A percentile compares a stretch with the other conserved stretches of the same genome.
Conservation (phyloP, 1,140 invertebrate genomes). For the Panulirus ornatus region DNA sequence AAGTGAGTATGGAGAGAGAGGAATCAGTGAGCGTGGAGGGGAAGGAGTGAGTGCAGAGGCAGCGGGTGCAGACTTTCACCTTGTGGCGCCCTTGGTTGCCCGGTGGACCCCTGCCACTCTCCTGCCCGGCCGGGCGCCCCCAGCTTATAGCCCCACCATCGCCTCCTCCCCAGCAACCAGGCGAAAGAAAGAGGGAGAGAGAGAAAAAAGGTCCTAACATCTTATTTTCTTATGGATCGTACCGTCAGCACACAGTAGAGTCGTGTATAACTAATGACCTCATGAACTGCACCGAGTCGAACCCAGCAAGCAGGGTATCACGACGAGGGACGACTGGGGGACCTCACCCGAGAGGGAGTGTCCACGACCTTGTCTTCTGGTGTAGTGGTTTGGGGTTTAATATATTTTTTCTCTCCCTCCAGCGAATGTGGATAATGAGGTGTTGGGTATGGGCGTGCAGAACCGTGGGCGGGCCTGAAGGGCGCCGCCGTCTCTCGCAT, state of each 20-base stretch:
- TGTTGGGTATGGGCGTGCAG: not conserved
- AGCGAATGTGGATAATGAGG: too few species aligned
- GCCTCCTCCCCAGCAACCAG: not conserved
- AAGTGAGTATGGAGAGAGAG: not conserved
- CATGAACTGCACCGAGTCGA: too few species aligned
- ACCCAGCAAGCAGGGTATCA: too few species aligned
- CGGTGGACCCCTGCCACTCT: not conserved
- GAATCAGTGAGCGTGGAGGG: not conserved
- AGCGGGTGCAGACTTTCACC: slow-evolving; percentile 1
- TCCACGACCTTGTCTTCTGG: too few species aligned
- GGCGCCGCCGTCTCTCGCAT: not conserved
- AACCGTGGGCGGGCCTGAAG: not conserved
- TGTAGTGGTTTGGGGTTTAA: too few species aligned
- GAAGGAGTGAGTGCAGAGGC: not conserved
- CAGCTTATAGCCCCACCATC: not conserved
- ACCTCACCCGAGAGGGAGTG: not conserved
- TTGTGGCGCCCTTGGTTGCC: slow-evolving; percentile 34
- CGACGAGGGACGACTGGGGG: too few species aligned
- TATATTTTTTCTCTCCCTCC: too few species aligned
- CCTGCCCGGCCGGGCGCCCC: not conserved
- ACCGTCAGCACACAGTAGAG: too few species aligned
- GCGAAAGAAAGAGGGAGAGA: too few species aligned
- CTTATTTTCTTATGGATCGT: too few species aligned
- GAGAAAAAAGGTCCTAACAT: too few species aligned
- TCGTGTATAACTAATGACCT: too few species aligned